Conservation (phyloP, 2,113 vertebrate species). For the Muscicapa adusta region DNA sequence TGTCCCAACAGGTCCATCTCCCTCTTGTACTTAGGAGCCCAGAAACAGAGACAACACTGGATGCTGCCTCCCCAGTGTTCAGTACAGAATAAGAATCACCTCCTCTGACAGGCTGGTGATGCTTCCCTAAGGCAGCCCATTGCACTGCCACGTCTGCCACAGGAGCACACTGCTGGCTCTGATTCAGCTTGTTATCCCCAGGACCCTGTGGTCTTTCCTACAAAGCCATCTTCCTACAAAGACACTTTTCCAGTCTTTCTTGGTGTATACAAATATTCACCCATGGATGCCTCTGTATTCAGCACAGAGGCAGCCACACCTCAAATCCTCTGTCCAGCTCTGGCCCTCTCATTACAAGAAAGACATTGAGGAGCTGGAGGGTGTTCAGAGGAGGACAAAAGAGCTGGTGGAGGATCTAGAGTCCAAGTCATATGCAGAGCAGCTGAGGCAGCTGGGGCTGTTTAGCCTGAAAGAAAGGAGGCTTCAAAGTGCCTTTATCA, state of each 20-base stretch:
- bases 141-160: fast-evolving
- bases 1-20: background rate
- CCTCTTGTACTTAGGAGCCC: background rate
- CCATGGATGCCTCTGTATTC: background rate
- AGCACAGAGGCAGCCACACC: background rate
- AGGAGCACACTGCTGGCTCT: background rate
- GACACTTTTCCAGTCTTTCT: background rate
- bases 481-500: background rate
- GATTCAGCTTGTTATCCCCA: background rate
- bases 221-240: background rate
- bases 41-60: background rate
- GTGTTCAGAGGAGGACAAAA: background rate
- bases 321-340: background rate
- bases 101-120: background rate
- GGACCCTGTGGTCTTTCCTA: background rate
- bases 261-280: background rate
- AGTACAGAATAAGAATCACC: background rate
- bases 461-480: background rate
- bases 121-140: fast-evolving
- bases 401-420: background rate
- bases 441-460: background rate
- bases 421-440: too few relatives aligned
- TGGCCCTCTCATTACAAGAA: background rate
- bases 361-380: background rate
- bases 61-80: background rate